These are phyloP conservation scores for Aelia acuminata DNA, from an alignment of 2,888 invertebrate species.

Conservation along the genomic window DNA sequence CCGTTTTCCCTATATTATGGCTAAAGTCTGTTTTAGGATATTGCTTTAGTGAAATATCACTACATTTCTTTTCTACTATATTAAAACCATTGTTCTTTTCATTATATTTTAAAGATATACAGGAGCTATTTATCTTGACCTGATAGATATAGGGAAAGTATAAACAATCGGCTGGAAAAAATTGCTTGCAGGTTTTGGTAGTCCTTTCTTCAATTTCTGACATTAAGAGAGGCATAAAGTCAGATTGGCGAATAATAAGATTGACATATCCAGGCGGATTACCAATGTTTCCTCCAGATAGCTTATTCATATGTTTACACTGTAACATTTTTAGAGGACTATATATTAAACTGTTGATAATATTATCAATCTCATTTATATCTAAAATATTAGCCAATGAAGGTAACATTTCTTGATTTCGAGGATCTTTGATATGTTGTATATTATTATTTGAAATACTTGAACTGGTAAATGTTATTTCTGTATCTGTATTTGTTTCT, in stretches of 20 bases:
- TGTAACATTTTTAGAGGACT: constrained; percentile 48
- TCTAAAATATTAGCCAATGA: constrained; percentile 17
- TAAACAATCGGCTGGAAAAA: not conserved
- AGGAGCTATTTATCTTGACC: not conserved
- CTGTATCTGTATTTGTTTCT: constrained; percentile 24
- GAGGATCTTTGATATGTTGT: not conserved
- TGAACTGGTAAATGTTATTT: not conserved
- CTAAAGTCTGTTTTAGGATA: not conserved
- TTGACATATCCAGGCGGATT: constrained; percentile 15
- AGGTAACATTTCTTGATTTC: not conserved
- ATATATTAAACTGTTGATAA: not conserved
- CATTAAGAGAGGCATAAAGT: not conserved
- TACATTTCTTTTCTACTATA: not conserved
- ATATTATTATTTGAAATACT: not conserved
- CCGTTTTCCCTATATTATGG: not conserved
- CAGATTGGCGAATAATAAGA: constrained; percentile 20
- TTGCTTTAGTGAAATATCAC: not conserved
- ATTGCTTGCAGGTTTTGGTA: not conserved
- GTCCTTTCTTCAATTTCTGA: not conserved
- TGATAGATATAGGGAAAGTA: not conserved
- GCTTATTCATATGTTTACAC: constrained; percentile 15
- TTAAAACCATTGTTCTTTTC: not conserved
- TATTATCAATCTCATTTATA: constrained; percentile 33
- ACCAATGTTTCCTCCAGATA: not conserved
- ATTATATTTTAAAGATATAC: not conserved